These are phyloP conservation scores for Lagria hirta DNA, from an alignment of 2,888 invertebrate species.

Conservation along the genomic window DNA sequence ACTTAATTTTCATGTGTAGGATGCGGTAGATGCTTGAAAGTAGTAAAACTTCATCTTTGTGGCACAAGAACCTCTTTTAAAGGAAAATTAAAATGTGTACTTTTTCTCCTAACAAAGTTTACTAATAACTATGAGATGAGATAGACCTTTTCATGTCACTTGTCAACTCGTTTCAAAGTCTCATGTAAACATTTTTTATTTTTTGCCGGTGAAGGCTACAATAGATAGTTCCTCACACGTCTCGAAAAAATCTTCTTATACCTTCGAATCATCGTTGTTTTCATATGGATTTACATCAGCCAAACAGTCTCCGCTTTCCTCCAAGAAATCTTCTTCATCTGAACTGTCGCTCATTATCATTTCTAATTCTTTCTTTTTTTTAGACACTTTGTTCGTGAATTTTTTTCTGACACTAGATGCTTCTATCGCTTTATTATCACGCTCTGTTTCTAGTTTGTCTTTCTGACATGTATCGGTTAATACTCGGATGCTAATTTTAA, in stretches of 20 bases:
- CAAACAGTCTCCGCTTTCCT: conserved; percentile 13
- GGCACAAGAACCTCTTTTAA: too few species aligned
- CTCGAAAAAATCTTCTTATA: conserved; percentile 3
- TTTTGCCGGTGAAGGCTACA: not conserved
- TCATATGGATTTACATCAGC: conserved; percentile 12
- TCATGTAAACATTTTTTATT: not conserved
- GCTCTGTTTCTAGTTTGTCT: too few species aligned
- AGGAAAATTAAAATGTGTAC: too few species aligned
- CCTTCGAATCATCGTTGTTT: conserved; percentile 2
- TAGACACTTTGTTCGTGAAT: conserved; percentile 1
- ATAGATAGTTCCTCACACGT: not conserved
- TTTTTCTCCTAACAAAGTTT: not conserved
- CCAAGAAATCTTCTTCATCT: conserved; percentile 13
- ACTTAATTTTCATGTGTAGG: too few species aligned
- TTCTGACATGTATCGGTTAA: not conserved
- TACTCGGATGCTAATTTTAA: too few species aligned
- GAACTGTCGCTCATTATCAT: conserved; percentile 13
- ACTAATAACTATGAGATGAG: not conserved
- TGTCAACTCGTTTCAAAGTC: not conserved
- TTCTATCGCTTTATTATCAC: not conserved
- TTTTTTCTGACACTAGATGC: conserved; percentile 3
- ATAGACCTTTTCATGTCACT: not conserved
- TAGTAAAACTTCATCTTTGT: too few species aligned
- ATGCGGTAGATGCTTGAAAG: too few species aligned
- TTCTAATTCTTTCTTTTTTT: conserved; percentile 6